phyloP scores from a whole-genome alignment of 2,888 invertebrate species.

The Tanytarsus gracilentus region DNA sequence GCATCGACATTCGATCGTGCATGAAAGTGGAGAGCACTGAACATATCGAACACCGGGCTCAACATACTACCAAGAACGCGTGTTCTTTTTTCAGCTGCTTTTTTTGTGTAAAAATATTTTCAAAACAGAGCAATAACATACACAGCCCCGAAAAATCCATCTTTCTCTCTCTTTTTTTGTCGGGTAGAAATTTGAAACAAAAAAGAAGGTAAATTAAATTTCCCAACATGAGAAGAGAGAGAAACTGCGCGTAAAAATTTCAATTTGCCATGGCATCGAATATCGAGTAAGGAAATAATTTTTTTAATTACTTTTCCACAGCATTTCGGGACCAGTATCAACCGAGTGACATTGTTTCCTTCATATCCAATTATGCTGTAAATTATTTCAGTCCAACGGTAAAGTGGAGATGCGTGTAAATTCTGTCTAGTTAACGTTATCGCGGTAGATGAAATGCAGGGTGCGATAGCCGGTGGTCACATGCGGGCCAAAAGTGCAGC shows the following conservation, averaged over 20 bases:
- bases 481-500: too few relatives aligned
- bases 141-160: conserved; percentile 7
- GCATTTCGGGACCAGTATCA: too few relatives aligned
- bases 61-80: background rate
- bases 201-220: conserved; percentile 17
- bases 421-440: too few relatives aligned
- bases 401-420: too few relatives aligned
- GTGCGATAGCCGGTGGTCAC: too few relatives aligned
- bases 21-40: background rate
- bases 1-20: background rate
- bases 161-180: conserved; percentile 2
- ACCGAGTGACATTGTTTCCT: too few relatives aligned
- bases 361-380: too few relatives aligned
- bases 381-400: too few relatives aligned
- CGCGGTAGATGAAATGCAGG: too few relatives aligned
- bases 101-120: background rate
- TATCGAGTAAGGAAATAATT: too few relatives aligned
- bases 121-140: background rate
- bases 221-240: background rate
- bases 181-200: conserved; percentile 25
- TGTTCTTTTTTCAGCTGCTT: conserved; percentile 23
- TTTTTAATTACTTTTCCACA: too few relatives aligned
- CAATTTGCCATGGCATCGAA: background rate
- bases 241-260: conserved; percentile 3
- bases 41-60: background rate